phyloP scores from a whole-genome alignment of 2,888 invertebrate species.

The Zaprionus bogoriensis region DNA sequence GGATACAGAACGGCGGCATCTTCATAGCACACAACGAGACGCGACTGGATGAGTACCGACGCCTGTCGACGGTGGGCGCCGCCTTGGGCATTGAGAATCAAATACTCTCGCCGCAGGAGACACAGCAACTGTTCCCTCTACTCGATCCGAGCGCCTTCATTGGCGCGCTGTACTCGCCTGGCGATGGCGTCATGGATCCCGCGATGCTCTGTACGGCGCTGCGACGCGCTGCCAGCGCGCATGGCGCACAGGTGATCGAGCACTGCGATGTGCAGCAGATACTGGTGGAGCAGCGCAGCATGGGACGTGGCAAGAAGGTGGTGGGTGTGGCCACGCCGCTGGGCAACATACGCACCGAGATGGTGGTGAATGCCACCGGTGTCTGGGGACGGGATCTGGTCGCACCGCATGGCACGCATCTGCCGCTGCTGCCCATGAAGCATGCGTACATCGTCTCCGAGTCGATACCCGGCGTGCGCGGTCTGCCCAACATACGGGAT shows the following conservation, averaged over 20 bases:
- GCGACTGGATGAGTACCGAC: constrained; percentile 91
- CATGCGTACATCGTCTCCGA: constrained; percentile 95
- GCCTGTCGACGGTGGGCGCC: constrained; percentile 91
- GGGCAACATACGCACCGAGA: constrained; percentile 88
- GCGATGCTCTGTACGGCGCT: constrained; percentile 90
- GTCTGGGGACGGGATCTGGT: constrained; percentile 91
- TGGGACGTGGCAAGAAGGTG: constrained; percentile 85
- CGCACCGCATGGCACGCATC: constrained; percentile 83
- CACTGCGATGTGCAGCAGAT: constrained; percentile 89
- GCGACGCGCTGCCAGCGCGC: constrained; percentile 87
- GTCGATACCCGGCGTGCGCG: constrained; percentile 88
- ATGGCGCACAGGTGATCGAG: constrained; percentile 90
- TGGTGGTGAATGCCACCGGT: constrained; percentile 88
- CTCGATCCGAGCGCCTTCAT: constrained; percentile 89
- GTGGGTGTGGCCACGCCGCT: constrained; percentile 89
- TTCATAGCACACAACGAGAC: constrained; percentile 91
- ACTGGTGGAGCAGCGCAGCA: constrained; percentile 85
- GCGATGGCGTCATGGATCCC: constrained; percentile 93
- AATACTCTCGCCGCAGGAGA: constrained; percentile 88
- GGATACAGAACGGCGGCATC: constrained; percentile 94
- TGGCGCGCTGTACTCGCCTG: constrained; percentile 90
- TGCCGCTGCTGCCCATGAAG: constrained; percentile 92
- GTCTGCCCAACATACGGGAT: constrained; percentile 92
- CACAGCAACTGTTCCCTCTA: constrained; percentile 90
- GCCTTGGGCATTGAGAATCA: constrained; percentile 90